Conservation (phyloP, 2,113 vertebrate species). For the Porphyrio hochstetteri region DNA sequence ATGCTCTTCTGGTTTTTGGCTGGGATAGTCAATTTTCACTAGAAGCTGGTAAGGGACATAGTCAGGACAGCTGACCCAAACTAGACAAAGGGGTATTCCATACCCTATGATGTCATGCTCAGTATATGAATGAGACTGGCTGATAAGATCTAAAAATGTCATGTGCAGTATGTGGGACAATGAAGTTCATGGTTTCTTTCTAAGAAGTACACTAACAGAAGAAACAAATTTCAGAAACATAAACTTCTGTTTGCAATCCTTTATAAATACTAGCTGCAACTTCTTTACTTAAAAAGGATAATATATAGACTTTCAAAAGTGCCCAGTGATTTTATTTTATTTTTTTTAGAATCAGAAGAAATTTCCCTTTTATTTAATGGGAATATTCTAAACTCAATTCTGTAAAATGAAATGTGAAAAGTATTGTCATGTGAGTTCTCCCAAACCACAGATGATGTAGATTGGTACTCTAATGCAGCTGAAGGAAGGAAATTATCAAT, state of each 20-base stretch:
- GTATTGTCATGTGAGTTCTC: not conserved
- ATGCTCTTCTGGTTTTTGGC: no score
- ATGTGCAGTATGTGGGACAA: not conserved
- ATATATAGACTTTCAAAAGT: not conserved
- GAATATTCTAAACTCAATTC: not conserved
- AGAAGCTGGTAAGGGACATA: no score
- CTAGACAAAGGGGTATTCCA: no score
- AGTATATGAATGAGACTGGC: no score
- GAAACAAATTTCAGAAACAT: not conserved
- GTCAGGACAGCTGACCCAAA: no score
- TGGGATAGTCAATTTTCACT: no score
- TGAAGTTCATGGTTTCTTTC: not conserved
- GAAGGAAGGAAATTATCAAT: not conserved
- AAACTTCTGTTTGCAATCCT: not conserved
- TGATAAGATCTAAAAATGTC: not conserved
- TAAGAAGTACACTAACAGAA: not conserved
- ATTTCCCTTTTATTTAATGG: not conserved
- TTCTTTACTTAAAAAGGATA: not conserved
- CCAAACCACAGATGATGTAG: not conserved
- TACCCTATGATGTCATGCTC: no score
- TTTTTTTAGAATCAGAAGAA: not conserved
- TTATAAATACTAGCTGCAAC: not conserved
- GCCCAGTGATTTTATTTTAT: fast-evolving
- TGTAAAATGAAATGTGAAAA: not conserved
- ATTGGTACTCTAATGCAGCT: not conserved